Percentiles rank a stretch among this genome's conserved stretches.
Conservation (phyloP, 2,888 invertebrate species). For the Allolobophora icterica region DNA sequence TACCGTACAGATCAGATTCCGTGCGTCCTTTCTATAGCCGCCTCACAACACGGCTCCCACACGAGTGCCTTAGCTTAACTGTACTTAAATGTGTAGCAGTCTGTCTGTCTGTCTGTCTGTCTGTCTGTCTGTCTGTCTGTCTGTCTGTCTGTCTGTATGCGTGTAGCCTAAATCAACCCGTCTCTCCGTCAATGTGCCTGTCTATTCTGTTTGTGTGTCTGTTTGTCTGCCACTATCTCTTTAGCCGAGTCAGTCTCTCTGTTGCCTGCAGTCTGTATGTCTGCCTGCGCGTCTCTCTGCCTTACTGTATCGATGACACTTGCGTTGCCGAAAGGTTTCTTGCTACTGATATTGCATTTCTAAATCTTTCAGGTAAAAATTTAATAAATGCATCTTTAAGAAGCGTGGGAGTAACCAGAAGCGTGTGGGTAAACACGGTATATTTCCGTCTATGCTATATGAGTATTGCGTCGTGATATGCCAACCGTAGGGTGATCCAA, state of each 20-base stretch:
- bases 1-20: no score
- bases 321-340: neutral
- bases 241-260: neutral
- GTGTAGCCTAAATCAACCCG: no score
- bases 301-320: neutral
- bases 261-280: neutral
- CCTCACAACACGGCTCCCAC: no score
- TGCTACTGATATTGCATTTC: neutral
- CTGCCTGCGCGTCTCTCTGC: neutral
- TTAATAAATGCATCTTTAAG: neutral
- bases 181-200: no score
- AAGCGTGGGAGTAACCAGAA: neutral
- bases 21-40: no score
- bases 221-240: neutral
- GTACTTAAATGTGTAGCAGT: no score
- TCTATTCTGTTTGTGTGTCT: neutral
- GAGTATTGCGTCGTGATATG: neutral
- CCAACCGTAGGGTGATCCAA: slow-evolving; percentile 13
- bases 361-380: neutral
- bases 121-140: no score
- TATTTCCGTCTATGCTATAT: neutral
- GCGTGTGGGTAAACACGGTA: neutral
- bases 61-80: no score
- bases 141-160: no score
- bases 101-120: no score